Base-by-base conservation (phyloP, 2,113 vertebrate genomes). In the Mola mola region DNA sequence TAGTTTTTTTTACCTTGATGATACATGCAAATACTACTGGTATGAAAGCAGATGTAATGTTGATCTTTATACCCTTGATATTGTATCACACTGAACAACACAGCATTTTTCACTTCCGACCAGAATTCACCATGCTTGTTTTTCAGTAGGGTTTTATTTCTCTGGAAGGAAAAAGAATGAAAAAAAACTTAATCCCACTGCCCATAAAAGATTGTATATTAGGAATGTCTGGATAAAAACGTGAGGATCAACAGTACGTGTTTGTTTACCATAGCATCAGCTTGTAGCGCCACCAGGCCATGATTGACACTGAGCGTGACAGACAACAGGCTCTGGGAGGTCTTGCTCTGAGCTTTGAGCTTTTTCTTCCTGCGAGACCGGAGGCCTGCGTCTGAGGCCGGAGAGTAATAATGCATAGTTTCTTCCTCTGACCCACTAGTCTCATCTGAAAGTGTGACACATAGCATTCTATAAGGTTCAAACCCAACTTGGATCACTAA, bases 371-470 rank as follows among this genome's bases (percentile, higher is more conserved):
- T 93, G 8, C 94, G 93, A 17, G 93, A 94, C 40, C 94, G 92
- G 70, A 92, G 93, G 81, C 93, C 94, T 13, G 93, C 78, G 71
- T 99, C 96, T 42, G 82, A 78, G 1, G 93, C 84, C 22, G 94
- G 82, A 7, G 91, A 93, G 84, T 94, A 95, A 69, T 95, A 96
- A 19, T 94, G 93, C 61, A 95, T 57, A 36, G 91, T 94, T 77
- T 99, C 97, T 49, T 99, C 97, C 56, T 99, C 97, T 24, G 97
- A 99, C 16, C 95, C 96, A 66, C 97, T 98, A 49, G 95, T 95
- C n/a, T 98, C 97, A 70, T 98, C 97, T 98, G 78, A 9, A 85
- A 76, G 10, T 24, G 77, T 11, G 70, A 0, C 34, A 67, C 6
- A 75, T 47, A 40, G 16, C 8, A 37, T 15, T 52, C 13, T 1